These are phyloP conservation scores for Nicator chloris DNA, from an alignment of 2,113 vertebrate species.

Conservation along the genomic window DNA sequence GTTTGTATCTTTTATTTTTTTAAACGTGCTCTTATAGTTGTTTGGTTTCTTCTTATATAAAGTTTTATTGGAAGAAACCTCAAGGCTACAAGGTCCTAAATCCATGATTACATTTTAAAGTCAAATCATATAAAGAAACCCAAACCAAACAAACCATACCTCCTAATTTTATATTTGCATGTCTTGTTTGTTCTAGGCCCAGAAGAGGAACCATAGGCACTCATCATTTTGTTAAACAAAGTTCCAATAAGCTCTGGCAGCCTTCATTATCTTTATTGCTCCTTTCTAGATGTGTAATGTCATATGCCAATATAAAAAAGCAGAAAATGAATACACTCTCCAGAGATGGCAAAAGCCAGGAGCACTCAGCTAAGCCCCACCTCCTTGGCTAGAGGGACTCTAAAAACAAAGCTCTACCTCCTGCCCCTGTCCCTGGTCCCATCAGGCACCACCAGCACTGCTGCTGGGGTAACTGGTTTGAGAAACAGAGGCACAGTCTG, in stretches of 20 bases:
- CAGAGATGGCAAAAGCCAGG: not conserved
- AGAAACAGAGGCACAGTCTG: not conserved
- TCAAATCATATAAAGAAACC: not conserved
- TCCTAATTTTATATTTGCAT: not conserved
- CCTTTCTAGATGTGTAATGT: not conserved
- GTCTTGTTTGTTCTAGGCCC: not conserved
- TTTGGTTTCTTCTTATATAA: rapidly evolving
- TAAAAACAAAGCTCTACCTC: not conserved
- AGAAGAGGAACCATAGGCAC: not conserved
- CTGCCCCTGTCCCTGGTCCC: not conserved
- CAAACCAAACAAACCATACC: not conserved
- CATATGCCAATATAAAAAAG: not conserved
- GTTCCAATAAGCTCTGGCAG: not conserved
- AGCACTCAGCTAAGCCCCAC: not conserved
- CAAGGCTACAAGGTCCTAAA: not conserved
- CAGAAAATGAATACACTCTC: not conserved
- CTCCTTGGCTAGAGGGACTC: not conserved
- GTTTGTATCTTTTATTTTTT: not conserved
- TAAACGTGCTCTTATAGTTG: not conserved
- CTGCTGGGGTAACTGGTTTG: not conserved
- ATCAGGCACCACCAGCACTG: not conserved
- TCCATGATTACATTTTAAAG: not conserved
- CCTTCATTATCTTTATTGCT: not conserved
- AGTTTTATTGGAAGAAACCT: not conserved
- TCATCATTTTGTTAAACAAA: not conserved